A percentile compares a stretch with the other conserved stretches of the same genome.
Evolutionary conservation across 2,888 invertebrate genomes (phyloP).

Genomic region (Helobdella robusta): DNA sequence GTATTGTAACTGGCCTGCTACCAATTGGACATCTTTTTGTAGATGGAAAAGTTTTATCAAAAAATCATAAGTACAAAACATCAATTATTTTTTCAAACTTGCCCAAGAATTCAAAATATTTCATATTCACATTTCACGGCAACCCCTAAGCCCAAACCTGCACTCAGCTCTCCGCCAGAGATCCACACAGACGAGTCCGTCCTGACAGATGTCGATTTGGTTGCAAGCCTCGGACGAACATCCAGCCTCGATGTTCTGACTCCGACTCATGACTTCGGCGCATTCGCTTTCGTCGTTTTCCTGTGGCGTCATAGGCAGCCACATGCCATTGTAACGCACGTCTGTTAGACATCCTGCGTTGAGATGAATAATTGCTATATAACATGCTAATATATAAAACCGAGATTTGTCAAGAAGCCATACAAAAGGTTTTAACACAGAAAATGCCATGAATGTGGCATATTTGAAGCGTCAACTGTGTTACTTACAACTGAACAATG

Average conservation of each 20-base stretch:
- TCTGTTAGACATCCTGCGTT: conserved; percentile 61
- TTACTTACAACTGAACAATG: too few species aligned
- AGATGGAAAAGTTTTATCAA: neutral
- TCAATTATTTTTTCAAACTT: neutral
- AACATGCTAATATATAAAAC: neutral
- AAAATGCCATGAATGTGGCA: too few species aligned
- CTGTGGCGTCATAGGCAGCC: conserved; percentile 63
- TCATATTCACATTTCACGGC: neutral
- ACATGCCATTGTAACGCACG: conserved; percentile 81
- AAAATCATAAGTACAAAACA: neutral
- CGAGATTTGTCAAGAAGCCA: too few species aligned
- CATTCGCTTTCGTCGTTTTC: conserved; percentile 47
- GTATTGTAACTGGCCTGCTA: neutral
- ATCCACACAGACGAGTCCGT: conserved; percentile 83
- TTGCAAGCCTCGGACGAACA: conserved; percentile 33
- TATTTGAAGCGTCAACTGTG: too few species aligned
- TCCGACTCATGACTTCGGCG: conserved; percentile 32
- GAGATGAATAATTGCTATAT: too few species aligned
- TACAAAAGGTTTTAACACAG: too few species aligned
- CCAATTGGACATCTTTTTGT: neutral
- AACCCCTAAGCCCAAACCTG: conserved; percentile 45
- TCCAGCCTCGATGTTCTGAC: conserved; percentile 33
- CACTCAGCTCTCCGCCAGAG: conserved; percentile 97
- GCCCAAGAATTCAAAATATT: neutral
- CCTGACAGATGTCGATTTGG: conserved; percentile 25